A percentile compares a stretch with the other conserved stretches of the same genome.
Evolutionary conservation across 2,888 invertebrate genomes (phyloP).

Genomic region (Sabatieria punctata): DNA sequence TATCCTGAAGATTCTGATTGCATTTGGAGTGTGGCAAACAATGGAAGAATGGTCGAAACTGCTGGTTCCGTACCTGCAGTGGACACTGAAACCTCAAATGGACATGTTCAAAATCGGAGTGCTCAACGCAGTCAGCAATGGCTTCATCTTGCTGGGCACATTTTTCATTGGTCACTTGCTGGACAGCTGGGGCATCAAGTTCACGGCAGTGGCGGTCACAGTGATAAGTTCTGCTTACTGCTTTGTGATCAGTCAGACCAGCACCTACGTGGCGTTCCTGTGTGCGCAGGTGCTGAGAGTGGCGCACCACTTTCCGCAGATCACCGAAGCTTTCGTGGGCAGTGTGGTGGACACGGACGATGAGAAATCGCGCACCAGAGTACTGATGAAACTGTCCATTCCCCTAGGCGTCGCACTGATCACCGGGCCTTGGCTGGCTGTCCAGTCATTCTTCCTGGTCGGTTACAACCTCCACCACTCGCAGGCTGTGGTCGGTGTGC

Average conservation of each 20-base stretch:
- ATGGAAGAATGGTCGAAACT: constrained; percentile 21
- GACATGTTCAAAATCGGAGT: constrained; percentile 15
- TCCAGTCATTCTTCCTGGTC: background rate
- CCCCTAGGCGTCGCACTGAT: constrained; percentile 22
- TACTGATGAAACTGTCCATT: constrained; percentile 20
- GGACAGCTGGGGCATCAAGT: constrained; percentile 4
- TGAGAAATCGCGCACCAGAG: constrained; percentile 13
- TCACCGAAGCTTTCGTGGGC: constrained; percentile 17
- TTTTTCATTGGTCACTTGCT: constrained; percentile 17
- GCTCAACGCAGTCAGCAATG: constrained; percentile 17
- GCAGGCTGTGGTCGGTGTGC: constrained; percentile 15
- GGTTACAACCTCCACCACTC: constrained; percentile 7
- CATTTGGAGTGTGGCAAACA: constrained; percentile 19
- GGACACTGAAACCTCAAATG: constrained; percentile 17
- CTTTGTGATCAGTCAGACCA: constrained; percentile 12
- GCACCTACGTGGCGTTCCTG: constrained; percentile 12
- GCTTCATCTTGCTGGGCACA: constrained; percentile 18
- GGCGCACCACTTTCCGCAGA: constrained; percentile 19
- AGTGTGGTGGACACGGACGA: constrained; percentile 11
- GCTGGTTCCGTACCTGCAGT: constrained; percentile 19
- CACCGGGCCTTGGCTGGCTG: constrained; percentile 17
- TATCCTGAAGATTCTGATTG: constrained; percentile 5
- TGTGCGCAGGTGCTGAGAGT: constrained; percentile 15
- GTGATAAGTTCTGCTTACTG: constrained; percentile 11
- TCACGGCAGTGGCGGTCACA: constrained; percentile 14